Evolutionary conservation across 2,888 invertebrate species (phyloP).

Genomic region (Dryococelus australis): DNA sequence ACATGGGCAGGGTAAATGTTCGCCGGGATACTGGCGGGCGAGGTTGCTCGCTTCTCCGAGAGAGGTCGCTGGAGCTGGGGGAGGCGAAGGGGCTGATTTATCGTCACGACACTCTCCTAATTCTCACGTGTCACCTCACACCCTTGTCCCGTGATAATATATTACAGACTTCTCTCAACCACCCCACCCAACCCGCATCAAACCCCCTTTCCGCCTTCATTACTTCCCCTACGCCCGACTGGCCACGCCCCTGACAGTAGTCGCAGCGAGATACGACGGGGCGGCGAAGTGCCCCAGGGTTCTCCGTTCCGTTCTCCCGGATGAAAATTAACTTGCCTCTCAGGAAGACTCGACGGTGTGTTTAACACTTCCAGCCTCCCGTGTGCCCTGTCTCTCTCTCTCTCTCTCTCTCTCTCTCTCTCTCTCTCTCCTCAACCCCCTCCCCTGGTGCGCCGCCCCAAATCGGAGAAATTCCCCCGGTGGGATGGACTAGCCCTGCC

Average conservation of each 20-base stretch:
- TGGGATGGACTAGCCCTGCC: no score
- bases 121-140: slow-evolving; percentile 16
- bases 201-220: background rate
- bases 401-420: no score
- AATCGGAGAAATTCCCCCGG: no score
- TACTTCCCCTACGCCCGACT: background rate
- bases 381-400: background rate
- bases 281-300: background rate
- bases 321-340: slow-evolving; percentile 5
- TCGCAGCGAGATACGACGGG: background rate
- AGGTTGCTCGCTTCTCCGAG: background rate
- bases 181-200: background rate
- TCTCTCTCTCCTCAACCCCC: no score
- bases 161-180: slow-evolving; percentile 16
- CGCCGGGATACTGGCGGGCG: background rate
- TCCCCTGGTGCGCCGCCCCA: no score
- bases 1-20: background rate
- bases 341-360: background rate
- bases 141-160: background rate
- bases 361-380: background rate
- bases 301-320: background rate
- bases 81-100: background rate
- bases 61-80: no score
- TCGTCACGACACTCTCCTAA: slow-evolving; percentile 16
- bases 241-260: background rate